Base-by-base conservation (phyloP, 2,888 invertebrate genomes). In the Agriotes lineatus region DNA sequence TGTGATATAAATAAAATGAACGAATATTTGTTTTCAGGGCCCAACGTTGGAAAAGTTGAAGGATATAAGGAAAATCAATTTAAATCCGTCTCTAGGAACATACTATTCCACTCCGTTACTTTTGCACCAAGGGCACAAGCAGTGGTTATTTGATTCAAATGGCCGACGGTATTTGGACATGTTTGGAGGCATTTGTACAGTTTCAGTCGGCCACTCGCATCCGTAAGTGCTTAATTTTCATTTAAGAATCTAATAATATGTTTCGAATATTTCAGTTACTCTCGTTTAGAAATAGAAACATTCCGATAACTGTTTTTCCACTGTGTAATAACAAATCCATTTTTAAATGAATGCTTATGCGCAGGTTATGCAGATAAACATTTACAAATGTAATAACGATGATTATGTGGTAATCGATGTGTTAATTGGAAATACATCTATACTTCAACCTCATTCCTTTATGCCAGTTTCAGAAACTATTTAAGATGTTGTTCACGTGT, bases 201-300 rank as follows among this genome's bases (percentile, higher is more conserved):
- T 99, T 37, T 96, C 96, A 60, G 96, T 98, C 1, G 98, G 98
- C 18, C 99, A 99, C 83, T 96, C 96, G 81, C 99, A 99, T 86
- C 97, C 98, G 96, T 97, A 87, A 91, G 94, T 19, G 37, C 16
- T 44, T 37, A 20, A 50, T 10, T 56, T 14, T 12, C n/a, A 9
- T 18, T 14, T 48, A 14, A 48, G 20, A 25, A 25, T 25, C 4
- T 25, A 3, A 25, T n/a, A n/a, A n/a, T n/a, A n/a, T n/a, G n/a
- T n/a, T n/a, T n/a, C n/a, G n/a, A n/a, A n/a, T n/a, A n/a, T n/a
- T n/a, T n/a, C n/a, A n/a, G n/a, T n/a, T n/a, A n/a, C n/a, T n/a
- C n/a, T n/a, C n/a, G n/a, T n/a, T n/a, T n/a, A n/a, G n/a, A n/a
- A n/a, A n/a, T n/a, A n/a, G n/a, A n/a, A n/a, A n/a, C n/a, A n/a